Base-by-base conservation (phyloP, 2,888 invertebrate genomes). In the Polymixis flavicincta region DNA sequence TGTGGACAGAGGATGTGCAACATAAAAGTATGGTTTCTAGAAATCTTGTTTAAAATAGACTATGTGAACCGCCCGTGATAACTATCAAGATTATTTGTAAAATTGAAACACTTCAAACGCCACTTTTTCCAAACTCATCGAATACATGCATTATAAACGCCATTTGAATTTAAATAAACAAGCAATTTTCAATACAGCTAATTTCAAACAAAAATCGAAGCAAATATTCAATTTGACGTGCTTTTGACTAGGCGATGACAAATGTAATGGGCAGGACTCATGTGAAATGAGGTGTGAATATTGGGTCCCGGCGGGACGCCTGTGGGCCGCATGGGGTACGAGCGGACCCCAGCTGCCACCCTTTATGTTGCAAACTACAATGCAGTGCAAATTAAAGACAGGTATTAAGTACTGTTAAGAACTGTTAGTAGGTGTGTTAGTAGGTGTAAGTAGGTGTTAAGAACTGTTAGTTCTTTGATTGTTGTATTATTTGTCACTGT, bases 251-350 rank as follows among this genome's bases (percentile, higher is more conserved):
- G 85, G 78, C 91, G 91, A 92, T 93, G 93, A 93, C 92, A 93
- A 94, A 94, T 93, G 93, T 90, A 93, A 92, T 93, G 92, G 95
- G 92, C 91, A 88, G 91, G 92, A 91, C 90, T 89, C 91, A 92
- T 93, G 96, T 95, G 94, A 95, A 96, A 96, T 96, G 96, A 96
- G 95, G 96, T 96, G 96, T 96, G 96, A 96, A 96, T 96, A 96
- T 96, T 96, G 95, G 87, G 87, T 93, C 95, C 93, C 95, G 75
- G 90, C 94, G 95, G 96, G 96, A 89, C 83, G 87, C 89, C 88
- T 75, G 76, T 87, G 86, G 91, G 88, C 91, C 92, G 92, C 93
- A 89, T 90, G 92, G 92, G 93, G 92, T 80, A 78, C 71, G 37
- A 74, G 59, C 61, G 78, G 74, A 78, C 88, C 92, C 92, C 95